These are phyloP conservation scores for Alcis repandata DNA, from an alignment of 2,888 invertebrate genomes.

Conservation along the genomic window DNA sequence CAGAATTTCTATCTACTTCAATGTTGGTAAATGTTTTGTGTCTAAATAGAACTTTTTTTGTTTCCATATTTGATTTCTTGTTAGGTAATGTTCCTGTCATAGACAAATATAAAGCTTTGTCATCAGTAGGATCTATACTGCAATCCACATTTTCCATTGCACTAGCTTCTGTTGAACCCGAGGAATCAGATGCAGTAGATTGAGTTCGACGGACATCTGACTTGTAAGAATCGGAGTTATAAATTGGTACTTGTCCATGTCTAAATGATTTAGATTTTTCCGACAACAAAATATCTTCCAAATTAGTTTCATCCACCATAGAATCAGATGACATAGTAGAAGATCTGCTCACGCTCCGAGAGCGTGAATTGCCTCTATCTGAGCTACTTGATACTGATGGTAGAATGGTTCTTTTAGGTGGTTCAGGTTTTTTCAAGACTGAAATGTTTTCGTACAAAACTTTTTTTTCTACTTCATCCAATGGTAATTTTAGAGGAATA, in stretches of 20 bases:
- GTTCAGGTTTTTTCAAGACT: slow-evolving; percentile 64
- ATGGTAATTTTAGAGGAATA: slow-evolving; percentile 63
- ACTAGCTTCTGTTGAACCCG: slow-evolving; percentile 75
- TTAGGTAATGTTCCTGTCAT: slow-evolving; percentile 80
- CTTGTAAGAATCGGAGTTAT: slow-evolving; percentile 60
- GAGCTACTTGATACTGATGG: slow-evolving; percentile 54
- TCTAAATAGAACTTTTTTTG: slow-evolving; percentile 78
- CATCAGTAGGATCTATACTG: slow-evolving; percentile 63
- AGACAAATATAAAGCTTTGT: slow-evolving; percentile 69
- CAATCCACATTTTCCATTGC: slow-evolving; percentile 82
- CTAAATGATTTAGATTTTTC: slow-evolving; percentile 81
- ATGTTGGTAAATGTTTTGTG: slow-evolving; percentile 83
- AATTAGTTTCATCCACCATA: slow-evolving; percentile 78
- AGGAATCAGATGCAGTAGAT: slow-evolving; percentile 73
- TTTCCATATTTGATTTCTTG: slow-evolving; percentile 65
- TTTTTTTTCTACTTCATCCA: slow-evolving; percentile 58
- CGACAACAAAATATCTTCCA: slow-evolving; percentile 81
- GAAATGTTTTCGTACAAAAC: slow-evolving; percentile 76
- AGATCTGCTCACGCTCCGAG: slow-evolving; percentile 66
- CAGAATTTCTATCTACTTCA: slow-evolving; percentile 76
- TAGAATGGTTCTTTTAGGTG: slow-evolving; percentile 65
- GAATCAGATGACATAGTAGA: slow-evolving; percentile 79
- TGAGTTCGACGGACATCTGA: slow-evolving; percentile 64
- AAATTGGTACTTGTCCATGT: slow-evolving; percentile 59
- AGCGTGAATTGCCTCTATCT: slow-evolving; percentile 56